Evolutionary conservation across 2,797 vertebrate genomes (phyloP), one percentile per base, ranked within the genome.

Genomic region (Sciurus vulgaris): DNA sequence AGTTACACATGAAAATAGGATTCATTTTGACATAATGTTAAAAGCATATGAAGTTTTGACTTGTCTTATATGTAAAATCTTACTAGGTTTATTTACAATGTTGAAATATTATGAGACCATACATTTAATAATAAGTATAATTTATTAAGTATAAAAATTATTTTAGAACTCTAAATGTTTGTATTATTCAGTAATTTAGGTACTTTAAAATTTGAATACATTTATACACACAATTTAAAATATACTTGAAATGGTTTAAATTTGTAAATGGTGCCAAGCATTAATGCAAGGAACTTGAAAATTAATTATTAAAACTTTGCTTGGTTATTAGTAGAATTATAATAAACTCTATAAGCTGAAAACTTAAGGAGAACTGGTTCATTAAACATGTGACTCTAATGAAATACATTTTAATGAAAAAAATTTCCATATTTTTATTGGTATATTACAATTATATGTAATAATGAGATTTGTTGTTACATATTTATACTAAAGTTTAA

Each of bases 271-370:
- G 56, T 67, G 7, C 15, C 47, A 81, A 86, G 41, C 5, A 89
- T 89, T 91, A 86, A 91, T 49, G 28, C 91, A 90, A 90, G 54
- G 15, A 14, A 4, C 56, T 93, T 88, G 63, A 95, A 93, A 96
- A 38, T 26, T 10, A 84, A 44, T 81, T 88, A 86, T 69, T 85
- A 93, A 83, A 86, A 61, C 54, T 38, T 73, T 85, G 7, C 15
- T 56, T n/a, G 12, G 54, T 89, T 88, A 89, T 91, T 86, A 89
- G 69, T 22, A 76, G 28, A 95, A 83, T 94, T 67, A 73, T 88
- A 77, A 78, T 88, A 74, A 81, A 77, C 4, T 35, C 44, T 91
- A 24, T 63, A 92, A 76, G 1, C 15, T 85, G 12, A 51, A 77
- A 86, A 4, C 41, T 86, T 93, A 69, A 73, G 13, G 13, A 95